Base-by-base conservation (phyloP, 2,113 vertebrate genomes). In the Pyxicephalus adspersus region DNA sequence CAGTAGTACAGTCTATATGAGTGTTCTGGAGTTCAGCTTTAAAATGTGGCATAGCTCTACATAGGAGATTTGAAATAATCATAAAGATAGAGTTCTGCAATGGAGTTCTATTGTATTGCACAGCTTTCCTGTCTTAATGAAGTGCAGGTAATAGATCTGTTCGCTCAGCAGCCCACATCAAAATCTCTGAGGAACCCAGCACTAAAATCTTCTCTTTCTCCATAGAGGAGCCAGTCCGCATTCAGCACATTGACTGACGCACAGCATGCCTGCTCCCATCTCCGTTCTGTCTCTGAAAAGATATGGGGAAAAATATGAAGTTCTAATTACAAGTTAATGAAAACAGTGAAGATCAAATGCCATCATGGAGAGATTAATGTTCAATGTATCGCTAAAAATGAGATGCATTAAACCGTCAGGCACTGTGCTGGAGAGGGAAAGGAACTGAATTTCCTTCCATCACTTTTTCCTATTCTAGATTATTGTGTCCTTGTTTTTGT, bases 251-350 rank as follows among this genome's bases (percentile, higher is more conserved):
- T 3, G 29, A 50, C 76, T 34, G 51, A 65, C 19, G 19, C 50
- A n/a, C 25, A 77, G 50, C 19, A 18, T 5, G 34, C n/a, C 66
- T 25, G 67, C 58, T 34, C n/a, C 25, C 31, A 23, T 45, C 26
- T 17, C 51, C 17, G 20, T 20, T 50, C n/a, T 18, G 11, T 45
- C 65, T 66, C 77, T 34, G 77, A 61, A 80, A 79, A 78, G 63
- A 79, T 67, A 45, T 9, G 4, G 20, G 71, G 63, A 29, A 87
- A 87, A 83, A 72, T 87, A 88, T 79, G 86, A 81, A 83, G 73
- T 88, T 88, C 87, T 92, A 91, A 93, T 93, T 89, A 88, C 86
- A 87, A 92, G 89, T 90, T 92, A 92, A 93, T 92, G 90, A 91
- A 92, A 91, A 85, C 86, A 85, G 87, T 87, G 82, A 86, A 90